Base-by-base conservation (phyloP, 2,888 invertebrate genomes). In the Synanthedon andrenaeformis region DNA sequence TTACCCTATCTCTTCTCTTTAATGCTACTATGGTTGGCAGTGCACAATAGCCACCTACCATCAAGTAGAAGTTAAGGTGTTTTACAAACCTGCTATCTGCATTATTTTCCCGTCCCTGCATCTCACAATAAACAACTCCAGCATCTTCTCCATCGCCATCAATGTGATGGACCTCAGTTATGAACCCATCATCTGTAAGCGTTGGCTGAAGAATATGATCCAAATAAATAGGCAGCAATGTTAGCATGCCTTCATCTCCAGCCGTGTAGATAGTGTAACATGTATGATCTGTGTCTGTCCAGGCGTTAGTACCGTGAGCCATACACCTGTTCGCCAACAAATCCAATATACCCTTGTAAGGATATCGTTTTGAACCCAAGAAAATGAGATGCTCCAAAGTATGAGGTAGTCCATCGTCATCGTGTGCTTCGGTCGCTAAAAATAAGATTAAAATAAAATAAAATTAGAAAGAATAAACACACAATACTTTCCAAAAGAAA, bases 71-170 rank as follows among this genome's bases (percentile, higher is more conserved):
- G 8, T 8, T 35, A 10, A 35, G 23, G 35, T 10, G 3, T 35
- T 35, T 28, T 28, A 28, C 6, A 61, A 53, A 87, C 88, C 85
- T 84, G 55, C 91, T 91, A 69, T 94, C 94, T 4, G 93, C 93
- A n/a, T 89, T 90, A 75, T 95, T 96, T 75, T 96, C 96, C 41
- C 91, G 75, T 0, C 93, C 95, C 79, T 96, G 96, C 94, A 97
- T 96, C 86, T 98, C 97, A 76, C 95, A 96, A 75, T 97, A 97
- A n/a, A 97, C 96, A 12, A 97, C 96, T 14, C 98, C 98, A 11
- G 94, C 96, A 87, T 98, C 93, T 60, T 94, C 92, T 0, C 97
- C 97, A 56, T 94, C 92, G 0, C 92, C 94, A 65, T 94, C 95
- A 58, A 97, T 89, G 74, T 97, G 97, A 77, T 97, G 96, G 0